Percentiles rank a stretch among this genome's conserved stretches.
These are phyloP conservation scores for Percopsis transmontana DNA, from an alignment of 2,113 vertebrate species.

Conservation along the genomic window DNA sequence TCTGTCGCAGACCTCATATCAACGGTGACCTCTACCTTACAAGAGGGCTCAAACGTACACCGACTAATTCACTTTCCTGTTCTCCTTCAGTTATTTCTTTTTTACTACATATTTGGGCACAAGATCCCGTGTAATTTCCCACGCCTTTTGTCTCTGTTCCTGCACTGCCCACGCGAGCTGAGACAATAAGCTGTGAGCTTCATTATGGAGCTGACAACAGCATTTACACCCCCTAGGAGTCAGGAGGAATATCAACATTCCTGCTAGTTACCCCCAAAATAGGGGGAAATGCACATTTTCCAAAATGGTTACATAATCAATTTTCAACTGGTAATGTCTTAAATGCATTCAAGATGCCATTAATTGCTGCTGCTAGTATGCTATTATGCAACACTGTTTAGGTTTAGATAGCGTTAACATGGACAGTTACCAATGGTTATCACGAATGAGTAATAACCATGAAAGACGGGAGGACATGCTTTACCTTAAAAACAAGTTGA, in stretches of 20 bases:
- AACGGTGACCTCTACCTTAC: not conserved
- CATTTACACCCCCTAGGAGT: slow-evolving; percentile 35
- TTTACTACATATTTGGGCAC: slow-evolving; percentile 45
- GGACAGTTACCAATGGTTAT: slow-evolving; percentile 15
- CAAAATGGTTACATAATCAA: slow-evolving; percentile 44
- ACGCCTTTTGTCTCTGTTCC: slow-evolving; percentile 69
- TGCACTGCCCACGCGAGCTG: slow-evolving; percentile 57
- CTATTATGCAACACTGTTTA: slow-evolving; percentile 1
- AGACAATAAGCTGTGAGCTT: slow-evolving; percentile 66
- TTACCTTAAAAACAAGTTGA: not conserved
- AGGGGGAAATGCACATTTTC: not conserved
- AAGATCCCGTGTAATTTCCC: slow-evolving; percentile 68
- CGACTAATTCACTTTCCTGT: slow-evolving; percentile 11
- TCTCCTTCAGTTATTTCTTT: slow-evolving; percentile 27
- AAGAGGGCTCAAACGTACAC: slow-evolving; percentile 3
- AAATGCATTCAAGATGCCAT: slow-evolving; percentile 45
- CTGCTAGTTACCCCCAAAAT: not conserved
- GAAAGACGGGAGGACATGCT: slow-evolving; percentile 9
- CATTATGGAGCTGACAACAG: slow-evolving; percentile 55
- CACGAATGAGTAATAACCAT: slow-evolving; percentile 8
- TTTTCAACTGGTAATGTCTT: slow-evolving; percentile 44
- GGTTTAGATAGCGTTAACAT: slow-evolving; percentile 15
- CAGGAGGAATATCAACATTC: slow-evolving; percentile 34
- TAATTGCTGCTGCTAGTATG: slow-evolving; percentile 38
- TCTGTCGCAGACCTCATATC: not conserved